A percentile compares a stretch with the other conserved stretches of the same genome.
phyloP scores from a whole-genome alignment of 2,888 invertebrate species.

The Ischnura elegans region DNA sequence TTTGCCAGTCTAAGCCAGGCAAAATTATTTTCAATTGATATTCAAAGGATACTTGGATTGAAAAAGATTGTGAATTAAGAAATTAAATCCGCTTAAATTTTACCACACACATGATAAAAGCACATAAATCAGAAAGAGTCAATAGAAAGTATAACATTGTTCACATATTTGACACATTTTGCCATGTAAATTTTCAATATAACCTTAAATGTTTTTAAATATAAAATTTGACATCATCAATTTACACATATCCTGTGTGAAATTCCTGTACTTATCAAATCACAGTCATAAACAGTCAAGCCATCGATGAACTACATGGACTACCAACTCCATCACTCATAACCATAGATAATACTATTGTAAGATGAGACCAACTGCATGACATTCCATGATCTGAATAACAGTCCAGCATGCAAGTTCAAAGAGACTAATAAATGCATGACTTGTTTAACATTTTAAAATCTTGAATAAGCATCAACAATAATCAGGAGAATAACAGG shows the following conservation, averaged over 20 bases:
- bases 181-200: background rate
- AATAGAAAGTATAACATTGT: background rate
- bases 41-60: background rate
- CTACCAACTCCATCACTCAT: background rate
- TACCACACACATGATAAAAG: background rate
- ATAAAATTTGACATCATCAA: background rate
- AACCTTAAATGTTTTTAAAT: background rate
- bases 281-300: conserved; percentile 1
- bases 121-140: background rate
- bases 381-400: background rate
- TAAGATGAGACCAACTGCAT: background rate
- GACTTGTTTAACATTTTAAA: background rate
- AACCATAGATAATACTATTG: background rate
- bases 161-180: background rate
- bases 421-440: background rate
- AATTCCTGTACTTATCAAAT: background rate
- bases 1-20: background rate
- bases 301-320: background rate
- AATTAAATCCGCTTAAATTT: background rate
- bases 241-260: background rate
- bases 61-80: background rate
- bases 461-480: background rate
- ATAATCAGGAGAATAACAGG: background rate
- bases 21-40: background rate
- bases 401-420: background rate